Evolutionary conservation across 2,113 vertebrate genomes (phyloP), one percentile per base, ranked within the genome.

Genomic region (Vanacampus margaritifer): DNA sequence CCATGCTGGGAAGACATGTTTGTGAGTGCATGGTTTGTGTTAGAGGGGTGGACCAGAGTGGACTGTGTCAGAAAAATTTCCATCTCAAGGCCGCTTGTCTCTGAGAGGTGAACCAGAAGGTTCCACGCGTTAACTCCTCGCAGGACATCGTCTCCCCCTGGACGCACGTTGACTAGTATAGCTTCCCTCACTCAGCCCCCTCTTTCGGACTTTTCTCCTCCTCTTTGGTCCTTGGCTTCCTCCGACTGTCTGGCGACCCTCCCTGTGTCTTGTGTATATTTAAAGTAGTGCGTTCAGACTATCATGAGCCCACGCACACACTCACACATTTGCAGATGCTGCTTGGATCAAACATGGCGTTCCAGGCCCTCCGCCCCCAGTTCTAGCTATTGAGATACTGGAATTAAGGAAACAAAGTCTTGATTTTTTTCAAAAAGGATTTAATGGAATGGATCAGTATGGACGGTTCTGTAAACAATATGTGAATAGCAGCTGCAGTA

Each of bases 21-120:
- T n/a, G n/a, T n/a, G n/a, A n/a, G n/a, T 16, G 41, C 69, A 81
- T 89, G 87, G 82, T 82, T 86, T 81, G 76, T 87, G 75, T 89
- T 78, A 82, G 71, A 54, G 59, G 1, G 48, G 35, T 72, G 73
- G 62, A 78, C 57, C 60, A 64, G 75, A 72, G 67, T 16, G 81
- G n/a, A 61, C 74, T 63, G 75, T 65, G 64, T 69, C 63, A 26
- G 59, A 67, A 67, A 69, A 86, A 79, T 87, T 84, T 88, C 84
- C 84, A 82, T 80, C 79, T 79, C 69, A 41, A 69, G 78, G 76
- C 76, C 79, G 76, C 81, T 74, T 74, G 81, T 84, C 83, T 79
- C 60, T 13, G n/a, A 69, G 84, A 87, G 74, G 75, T 74, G 84
- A 88, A 85, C 26, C 82, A 84, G 85, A 74, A 76, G 73, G 73